These are phyloP conservation scores for Ammospiza nelsoni DNA, from an alignment of 2,113 vertebrate species.

Conservation along the genomic window DNA sequence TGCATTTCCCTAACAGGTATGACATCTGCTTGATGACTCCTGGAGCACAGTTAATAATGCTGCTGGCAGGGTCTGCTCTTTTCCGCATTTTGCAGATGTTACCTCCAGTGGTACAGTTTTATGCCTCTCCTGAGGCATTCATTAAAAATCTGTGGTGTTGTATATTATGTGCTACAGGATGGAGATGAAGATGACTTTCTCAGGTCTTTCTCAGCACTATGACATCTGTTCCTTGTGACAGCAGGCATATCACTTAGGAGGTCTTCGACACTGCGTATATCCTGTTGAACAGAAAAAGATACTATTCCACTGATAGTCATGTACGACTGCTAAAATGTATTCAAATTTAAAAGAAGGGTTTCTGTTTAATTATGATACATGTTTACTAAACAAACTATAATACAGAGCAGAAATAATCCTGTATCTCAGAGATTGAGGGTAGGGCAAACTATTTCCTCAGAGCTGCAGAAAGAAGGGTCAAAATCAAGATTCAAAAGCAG, in stretches of 20 bases:
- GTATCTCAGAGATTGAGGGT: background rate
- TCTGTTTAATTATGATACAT: background rate
- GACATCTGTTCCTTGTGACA: background rate
- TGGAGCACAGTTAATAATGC: background rate
- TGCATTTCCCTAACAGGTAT: background rate
- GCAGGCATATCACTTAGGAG: background rate
- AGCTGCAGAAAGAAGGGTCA: background rate
- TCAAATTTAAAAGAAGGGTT: background rate
- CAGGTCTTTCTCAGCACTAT: background rate
- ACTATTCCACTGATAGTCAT: background rate
- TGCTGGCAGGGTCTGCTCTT: background rate
- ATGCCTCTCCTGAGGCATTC: background rate
- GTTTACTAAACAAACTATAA: background rate
- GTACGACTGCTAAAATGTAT: background rate
- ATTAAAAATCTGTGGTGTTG: background rate
- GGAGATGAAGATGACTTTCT: background rate
- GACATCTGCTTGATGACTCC: conserved; percentile 19
- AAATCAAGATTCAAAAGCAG: background rate
- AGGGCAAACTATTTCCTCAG: background rate
- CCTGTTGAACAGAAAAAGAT: background rate
- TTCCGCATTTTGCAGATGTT: conserved; percentile 54
- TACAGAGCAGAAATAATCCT: background rate
- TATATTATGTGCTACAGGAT: background rate
- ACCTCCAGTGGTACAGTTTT: background rate
- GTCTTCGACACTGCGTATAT: background rate